Evolutionary conservation across 2,113 vertebrate genomes (phyloP), one percentile per base, ranked within the genome.

Genomic region (Tor tambroides): DNA sequence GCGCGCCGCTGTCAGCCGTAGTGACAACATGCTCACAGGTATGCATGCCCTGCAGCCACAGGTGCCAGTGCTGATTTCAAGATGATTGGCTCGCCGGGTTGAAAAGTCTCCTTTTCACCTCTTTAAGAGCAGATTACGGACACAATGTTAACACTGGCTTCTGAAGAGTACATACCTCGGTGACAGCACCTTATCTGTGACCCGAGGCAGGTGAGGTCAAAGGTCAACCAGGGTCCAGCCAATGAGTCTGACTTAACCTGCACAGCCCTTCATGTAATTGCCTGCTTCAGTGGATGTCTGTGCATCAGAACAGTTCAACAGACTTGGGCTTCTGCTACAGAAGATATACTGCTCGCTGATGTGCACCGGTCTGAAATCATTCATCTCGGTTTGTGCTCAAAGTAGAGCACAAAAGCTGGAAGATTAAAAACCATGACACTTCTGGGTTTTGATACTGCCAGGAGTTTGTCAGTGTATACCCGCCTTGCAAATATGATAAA

Each of bases 151-250:
- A 61, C 61, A 38, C 35, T 15, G 67, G 67, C 15, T 72, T 30
- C 32, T 81, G 35, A 77, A 41, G 82, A 10, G 75, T 46, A 30
- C 81, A 89, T 88, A 88, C 86, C 86, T 84, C 26, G 23, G 17
- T 54, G 30, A 76, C 72, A 83, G 56, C 59, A 83, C 80, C 78
- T 90, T 88, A 91, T 89, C 86, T 90, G 59, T 28, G 32, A 85
- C 87, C 88, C 65, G 76, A 85, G 88, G 89, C 88, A 83, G 87
- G 81, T 80, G 46, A 87, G 86, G 85, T 86, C 87, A 91, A 61
- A 87, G 91, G 91, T 90, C 83, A 65, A 23, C 82, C 67, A 88
- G 85, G 86, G 91, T 91, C 80, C 79, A 67, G 75, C 26, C 56
- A 86, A 63, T 30, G 41, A 65, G 61, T 80, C 87, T 89, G 87